Evolutionary conservation across 2,797 vertebrate species (phyloP).

Genomic region (Enteromius thamalakanensis): DNA sequence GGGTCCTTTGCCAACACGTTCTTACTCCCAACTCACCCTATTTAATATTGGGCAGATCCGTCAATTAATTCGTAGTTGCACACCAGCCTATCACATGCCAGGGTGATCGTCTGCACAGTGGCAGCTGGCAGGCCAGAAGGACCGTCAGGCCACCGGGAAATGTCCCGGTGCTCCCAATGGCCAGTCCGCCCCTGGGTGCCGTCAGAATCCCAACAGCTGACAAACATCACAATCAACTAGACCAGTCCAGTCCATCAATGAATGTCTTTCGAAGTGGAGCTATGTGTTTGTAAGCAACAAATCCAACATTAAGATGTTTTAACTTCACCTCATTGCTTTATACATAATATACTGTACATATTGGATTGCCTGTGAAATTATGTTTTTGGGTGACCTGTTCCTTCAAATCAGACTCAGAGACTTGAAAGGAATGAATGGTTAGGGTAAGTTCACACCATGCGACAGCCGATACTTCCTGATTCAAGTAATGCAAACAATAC

Average conservation of each 20-base stretch:
- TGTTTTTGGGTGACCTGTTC: background rate
- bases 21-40: too few species aligned
- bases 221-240: background rate
- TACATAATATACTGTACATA: background rate
- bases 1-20: background rate
- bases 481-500: conserved; percentile 17
- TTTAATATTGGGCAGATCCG: too few species aligned
- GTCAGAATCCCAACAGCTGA: background rate
- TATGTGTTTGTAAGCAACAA: background rate
- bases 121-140: too few species aligned
- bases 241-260: background rate
- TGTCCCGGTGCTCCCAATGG: too few species aligned
- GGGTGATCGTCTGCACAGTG: too few species aligned
- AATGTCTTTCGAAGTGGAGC: background rate
- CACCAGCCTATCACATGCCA: too few species aligned
- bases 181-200: background rate
- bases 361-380: background rate
- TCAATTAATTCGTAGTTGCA: too few species aligned
- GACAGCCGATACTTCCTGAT: conserved; percentile 37
- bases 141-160: too few species aligned
- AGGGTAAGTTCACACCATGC: background rate
- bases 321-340: background rate
- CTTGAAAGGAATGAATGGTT: background rate
- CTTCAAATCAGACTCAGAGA: background rate
- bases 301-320: background rate